Evolutionary conservation across 2,113 vertebrate genomes (phyloP), one percentile per base, ranked within the genome.

Genomic region (Channa maculata): DNA sequence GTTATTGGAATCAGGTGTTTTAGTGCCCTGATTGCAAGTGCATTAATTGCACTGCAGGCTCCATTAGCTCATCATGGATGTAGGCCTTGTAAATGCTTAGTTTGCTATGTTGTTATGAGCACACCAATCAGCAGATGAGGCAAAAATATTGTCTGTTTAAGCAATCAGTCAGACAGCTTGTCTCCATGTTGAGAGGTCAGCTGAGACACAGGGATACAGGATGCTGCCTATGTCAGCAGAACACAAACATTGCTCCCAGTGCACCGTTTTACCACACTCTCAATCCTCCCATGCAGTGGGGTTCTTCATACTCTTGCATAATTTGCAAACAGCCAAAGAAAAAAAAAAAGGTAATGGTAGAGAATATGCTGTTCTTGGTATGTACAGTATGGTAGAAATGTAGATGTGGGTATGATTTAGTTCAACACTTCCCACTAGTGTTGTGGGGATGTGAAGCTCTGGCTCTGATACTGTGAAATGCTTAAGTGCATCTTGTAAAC

Each of bases 21-120:
- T 6, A 60, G 2, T 5, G 5, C 5, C 48, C 24, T 44, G 49
- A 39, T 5, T 63, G 70, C 11, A 44, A 7, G 52, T 64, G 58
- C 6, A 59, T 38, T 45, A 7, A 74, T 68, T 44, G 36, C 11
- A 3, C 10, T 34, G n/a, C 41, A 65, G 37, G 43, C 41, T 12
- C 10, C 34, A 71, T 65, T 66, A 54, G 4, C 49, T 15, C 62
- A 43, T 72, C 49, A 54, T 60, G 55, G 36, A 24, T 60, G 43
- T 59, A 13, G 53, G 9, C 14, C 37, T 34, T 41, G 24, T 61
- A 60, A 71, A 71, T 37, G 24, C 44, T 71, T 49, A 65, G 61
- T 57, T 74, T 57, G 43, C 15, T 11, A 9, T 46, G 33, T 4
- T 62, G 59, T 57, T 57, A 8, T 15, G 49, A 39, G 39, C 39